These are phyloP conservation scores for Cepaea hortensis DNA, from an alignment of 2,888 invertebrate genomes.

Conservation along the genomic window DNA sequence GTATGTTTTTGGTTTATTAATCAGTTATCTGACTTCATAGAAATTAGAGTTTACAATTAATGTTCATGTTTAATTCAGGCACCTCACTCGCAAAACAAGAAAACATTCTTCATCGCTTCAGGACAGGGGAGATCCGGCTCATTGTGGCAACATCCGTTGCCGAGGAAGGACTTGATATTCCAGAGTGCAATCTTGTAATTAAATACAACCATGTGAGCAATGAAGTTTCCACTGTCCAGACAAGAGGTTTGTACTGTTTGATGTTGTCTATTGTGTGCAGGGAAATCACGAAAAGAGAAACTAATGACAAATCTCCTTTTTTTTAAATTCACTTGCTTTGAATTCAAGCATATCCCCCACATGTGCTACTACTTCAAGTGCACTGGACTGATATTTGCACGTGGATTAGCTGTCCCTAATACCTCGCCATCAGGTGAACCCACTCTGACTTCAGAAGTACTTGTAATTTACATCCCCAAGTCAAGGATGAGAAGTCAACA, in stretches of 20 bases:
- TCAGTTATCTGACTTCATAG: too few relatives aligned
- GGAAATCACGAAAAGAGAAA: not conserved
- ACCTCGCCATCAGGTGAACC: too few relatives aligned
- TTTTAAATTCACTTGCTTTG: too few relatives aligned
- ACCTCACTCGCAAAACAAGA: slow-evolving; percentile 53
- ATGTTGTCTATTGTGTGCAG: not conserved
- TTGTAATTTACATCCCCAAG: too few relatives aligned
- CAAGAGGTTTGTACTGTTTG: slow-evolving; percentile 49
- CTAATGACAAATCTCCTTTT: not conserved
- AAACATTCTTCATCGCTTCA: slow-evolving; percentile 49
- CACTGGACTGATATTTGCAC: too few relatives aligned
- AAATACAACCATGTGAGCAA: slow-evolving; percentile 65
- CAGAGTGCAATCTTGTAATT: slow-evolving; percentile 63
- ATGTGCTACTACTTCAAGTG: too few relatives aligned
- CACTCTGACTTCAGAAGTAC: too few relatives aligned
- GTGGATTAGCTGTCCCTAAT: too few relatives aligned
- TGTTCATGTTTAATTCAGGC: slow-evolving; percentile 31
- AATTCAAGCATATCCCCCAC: too few relatives aligned
- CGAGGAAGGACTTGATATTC: slow-evolving; percentile 66
- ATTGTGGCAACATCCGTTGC: slow-evolving; percentile 64
- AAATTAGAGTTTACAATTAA: too few relatives aligned
- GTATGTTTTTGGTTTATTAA: too few relatives aligned
- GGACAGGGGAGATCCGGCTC: slow-evolving; percentile 49
- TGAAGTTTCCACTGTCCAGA: slow-evolving; percentile 63
- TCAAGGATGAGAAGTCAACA: too few relatives aligned